Evolutionary conservation across 2,888 invertebrate genomes (phyloP).

Genomic region (Rhimphoctona megacephalus): DNA sequence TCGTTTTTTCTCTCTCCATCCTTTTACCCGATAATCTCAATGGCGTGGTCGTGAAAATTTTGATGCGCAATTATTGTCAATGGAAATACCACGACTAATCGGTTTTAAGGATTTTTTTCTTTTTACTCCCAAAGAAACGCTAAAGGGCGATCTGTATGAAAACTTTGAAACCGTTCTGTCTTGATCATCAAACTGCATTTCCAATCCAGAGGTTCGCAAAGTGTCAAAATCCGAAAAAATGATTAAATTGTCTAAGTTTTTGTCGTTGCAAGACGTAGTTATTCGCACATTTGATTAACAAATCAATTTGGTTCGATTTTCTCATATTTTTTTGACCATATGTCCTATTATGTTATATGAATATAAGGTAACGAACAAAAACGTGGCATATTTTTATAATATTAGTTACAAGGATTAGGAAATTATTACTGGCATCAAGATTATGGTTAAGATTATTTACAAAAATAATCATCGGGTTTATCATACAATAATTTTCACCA

Average conservation of each 20-base stretch:
- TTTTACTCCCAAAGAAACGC: background rate
- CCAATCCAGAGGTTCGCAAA: background rate
- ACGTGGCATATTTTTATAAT: too few relatives aligned
- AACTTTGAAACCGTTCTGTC: background rate
- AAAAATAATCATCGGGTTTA: background rate
- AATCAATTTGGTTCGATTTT: background rate
- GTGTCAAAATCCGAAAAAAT: background rate
- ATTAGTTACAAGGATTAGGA: too few relatives aligned
- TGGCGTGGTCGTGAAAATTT: slow-evolving; percentile 23
- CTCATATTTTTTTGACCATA: too few relatives aligned
- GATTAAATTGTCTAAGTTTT: background rate
- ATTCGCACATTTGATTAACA: background rate
- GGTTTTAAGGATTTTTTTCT: background rate
- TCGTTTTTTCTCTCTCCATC: background rate
- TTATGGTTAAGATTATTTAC: background rate
- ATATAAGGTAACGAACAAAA: too few relatives aligned
- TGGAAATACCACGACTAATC: background rate
- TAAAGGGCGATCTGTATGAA: background rate
- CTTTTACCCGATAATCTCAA: slow-evolving; percentile 22
- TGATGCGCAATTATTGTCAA: slow-evolving; percentile 1
- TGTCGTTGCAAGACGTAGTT: background rate
- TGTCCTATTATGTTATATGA: too few relatives aligned
- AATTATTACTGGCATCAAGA: background rate
- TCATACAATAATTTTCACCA: background rate
- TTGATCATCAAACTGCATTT: background rate